phyloP scores from a whole-genome alignment of 2,113 vertebrate genomes.

The Ceyx margarethae region DNA sequence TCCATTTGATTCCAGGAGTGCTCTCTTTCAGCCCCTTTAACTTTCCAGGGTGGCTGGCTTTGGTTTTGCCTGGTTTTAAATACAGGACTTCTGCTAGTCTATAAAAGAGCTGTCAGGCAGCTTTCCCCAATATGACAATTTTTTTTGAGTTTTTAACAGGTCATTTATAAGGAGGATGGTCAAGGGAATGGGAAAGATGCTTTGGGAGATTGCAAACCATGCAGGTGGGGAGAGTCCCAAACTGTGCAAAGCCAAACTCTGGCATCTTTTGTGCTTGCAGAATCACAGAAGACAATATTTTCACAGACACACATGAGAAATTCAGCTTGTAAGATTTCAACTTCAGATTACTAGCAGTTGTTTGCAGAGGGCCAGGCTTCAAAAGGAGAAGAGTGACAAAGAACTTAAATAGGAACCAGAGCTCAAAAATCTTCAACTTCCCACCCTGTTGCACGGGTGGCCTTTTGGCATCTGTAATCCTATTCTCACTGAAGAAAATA shows the following conservation, averaged over 20 bases:
- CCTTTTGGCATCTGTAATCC: not conserved
- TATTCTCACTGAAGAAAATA: not conserved
- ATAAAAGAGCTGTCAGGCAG: not conserved
- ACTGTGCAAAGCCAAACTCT: not conserved
- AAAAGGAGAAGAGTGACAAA: conserved; percentile 43
- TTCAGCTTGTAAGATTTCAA: not conserved
- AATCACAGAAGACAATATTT: not conserved
- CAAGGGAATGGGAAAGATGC: not conserved
- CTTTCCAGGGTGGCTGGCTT: not conserved
- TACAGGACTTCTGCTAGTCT: not conserved
- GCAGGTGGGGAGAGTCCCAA: not conserved
- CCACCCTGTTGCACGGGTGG: conserved; percentile 3
- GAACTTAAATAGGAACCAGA: conserved; percentile 48
- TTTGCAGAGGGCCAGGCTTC: conserved; percentile 42
- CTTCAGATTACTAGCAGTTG: conserved; percentile 48
- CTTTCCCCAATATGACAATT: not conserved
- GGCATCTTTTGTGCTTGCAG: not conserved
- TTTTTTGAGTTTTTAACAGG: not conserved
- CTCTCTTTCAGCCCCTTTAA: not conserved
- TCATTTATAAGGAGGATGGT: not conserved
- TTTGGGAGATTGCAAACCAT: not conserved
- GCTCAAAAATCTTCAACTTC: conserved; percentile 18
- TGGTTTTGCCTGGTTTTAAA: not conserved
- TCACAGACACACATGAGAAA: conserved; percentile 24
- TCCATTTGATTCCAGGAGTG: not conserved